Conservation (phyloP, 2,113 vertebrate species). For the Ammodytes dubius region DNA sequence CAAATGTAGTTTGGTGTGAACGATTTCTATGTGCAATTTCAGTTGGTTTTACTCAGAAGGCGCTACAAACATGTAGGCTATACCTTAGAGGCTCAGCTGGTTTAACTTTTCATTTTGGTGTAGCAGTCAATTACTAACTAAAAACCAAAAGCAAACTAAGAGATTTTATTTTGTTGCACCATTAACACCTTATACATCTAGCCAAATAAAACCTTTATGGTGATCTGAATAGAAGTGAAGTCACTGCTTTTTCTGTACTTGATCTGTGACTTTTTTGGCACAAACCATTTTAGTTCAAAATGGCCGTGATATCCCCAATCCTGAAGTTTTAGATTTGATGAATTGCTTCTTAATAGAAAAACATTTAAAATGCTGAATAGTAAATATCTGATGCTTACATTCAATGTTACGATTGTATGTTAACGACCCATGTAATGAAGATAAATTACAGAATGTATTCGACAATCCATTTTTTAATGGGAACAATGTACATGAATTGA, state of each 20-base stretch:
- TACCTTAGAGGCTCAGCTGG: not conserved
- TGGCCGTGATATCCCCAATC: not conserved
- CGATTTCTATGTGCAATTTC: slow-evolving; percentile 60
- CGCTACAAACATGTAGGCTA: slow-evolving; percentile 40
- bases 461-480: slow-evolving; percentile 69
- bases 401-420: slow-evolving; percentile 36
- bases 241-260: not conserved
- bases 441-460: slow-evolving; percentile 56
- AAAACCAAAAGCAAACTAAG: not conserved
- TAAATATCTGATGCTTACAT: slow-evolving; percentile 1
- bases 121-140: slow-evolving; percentile 7
- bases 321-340: slow-evolving; percentile 17
- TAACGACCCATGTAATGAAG: slow-evolving; percentile 38
- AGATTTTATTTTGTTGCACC: slow-evolving; percentile 43
- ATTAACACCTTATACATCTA: slow-evolving; percentile 11
- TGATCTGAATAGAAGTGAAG: not conserved
- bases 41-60: slow-evolving; percentile 37
- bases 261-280: not conserved
- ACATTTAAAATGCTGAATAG: not conserved
- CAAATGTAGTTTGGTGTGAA: slow-evolving; percentile 48
- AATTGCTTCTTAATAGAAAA: not conserved
- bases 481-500: slow-evolving; percentile 43
- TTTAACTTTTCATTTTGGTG: slow-evolving; percentile 13
- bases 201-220: not conserved
- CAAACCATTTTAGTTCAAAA: not conserved